A percentile compares a stretch with the other conserved stretches of the same genome.
phyloP scores from a whole-genome alignment of 2,113 vertebrate genomes.

The Chelonoidis abingdonii region DNA sequence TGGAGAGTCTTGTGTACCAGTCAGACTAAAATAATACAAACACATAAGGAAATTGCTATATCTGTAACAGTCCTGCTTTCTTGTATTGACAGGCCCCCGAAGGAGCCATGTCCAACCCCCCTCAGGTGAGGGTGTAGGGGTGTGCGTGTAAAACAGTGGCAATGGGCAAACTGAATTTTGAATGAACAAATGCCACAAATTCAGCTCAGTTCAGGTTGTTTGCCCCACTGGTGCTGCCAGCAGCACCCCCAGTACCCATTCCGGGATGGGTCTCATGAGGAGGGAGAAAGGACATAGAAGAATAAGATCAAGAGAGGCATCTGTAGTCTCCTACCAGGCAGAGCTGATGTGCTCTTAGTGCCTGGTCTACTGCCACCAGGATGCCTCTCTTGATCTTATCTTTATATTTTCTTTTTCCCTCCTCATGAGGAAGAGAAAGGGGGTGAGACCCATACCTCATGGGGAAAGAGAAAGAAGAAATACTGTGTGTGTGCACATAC shows the following conservation, averaged over 20 bases:
- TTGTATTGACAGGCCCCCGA: fast-evolving
- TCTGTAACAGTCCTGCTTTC: not conserved
- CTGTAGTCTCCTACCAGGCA: not conserved
- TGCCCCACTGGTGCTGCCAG: not conserved
- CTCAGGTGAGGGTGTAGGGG: constrained; percentile 10
- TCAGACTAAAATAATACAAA: too few relatives aligned
- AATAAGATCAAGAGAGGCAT: not conserved
- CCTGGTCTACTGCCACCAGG: not conserved
- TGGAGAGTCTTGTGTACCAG: too few relatives aligned
- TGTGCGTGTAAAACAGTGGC: not conserved
- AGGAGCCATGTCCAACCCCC: fast-evolving
- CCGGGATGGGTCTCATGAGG: too few relatives aligned
- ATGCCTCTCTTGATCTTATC: too few relatives aligned
- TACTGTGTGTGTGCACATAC: not conserved
- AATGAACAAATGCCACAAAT: not conserved
- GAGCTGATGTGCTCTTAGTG: not conserved
- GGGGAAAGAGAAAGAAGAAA: not conserved
- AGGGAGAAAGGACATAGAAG: too few relatives aligned
- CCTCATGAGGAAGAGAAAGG: not conserved
- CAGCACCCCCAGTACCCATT: not conserved
- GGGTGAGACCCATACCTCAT: not conserved
- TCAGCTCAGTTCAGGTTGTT: constrained; percentile 20
- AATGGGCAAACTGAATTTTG: constrained; percentile 40
- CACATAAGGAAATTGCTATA: too few relatives aligned
- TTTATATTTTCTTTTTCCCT: not conserved